Conservation (phyloP, 1,140 invertebrate genomes). For the Penaeus indicus region DNA sequence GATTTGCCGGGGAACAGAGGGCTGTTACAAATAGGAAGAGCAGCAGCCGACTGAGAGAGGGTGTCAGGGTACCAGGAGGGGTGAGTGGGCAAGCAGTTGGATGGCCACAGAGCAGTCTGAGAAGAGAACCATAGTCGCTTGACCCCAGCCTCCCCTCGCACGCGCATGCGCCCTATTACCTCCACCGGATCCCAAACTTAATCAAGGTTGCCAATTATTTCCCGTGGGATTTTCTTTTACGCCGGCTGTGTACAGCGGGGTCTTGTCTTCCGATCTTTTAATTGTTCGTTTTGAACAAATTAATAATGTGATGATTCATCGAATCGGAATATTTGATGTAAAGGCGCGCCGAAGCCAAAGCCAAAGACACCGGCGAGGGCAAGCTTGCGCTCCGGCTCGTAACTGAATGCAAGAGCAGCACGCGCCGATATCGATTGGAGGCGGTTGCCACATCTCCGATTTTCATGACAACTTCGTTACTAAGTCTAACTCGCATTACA, state of each 20-base stretch:
- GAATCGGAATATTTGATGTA: too few species aligned
- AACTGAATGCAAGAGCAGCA: slow-evolving; percentile 56
- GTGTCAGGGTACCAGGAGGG: slow-evolving; percentile 24
- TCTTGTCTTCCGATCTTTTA: too few species aligned
- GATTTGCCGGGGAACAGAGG: background rate
- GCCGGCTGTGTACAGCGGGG: too few species aligned
- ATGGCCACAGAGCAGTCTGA: slow-evolving; percentile 61
- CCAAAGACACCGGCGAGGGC: background rate
- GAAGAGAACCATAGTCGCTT: slow-evolving; percentile 62
- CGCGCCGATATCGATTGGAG: slow-evolving; percentile 47
- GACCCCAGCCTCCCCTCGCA: slow-evolving; percentile 59
- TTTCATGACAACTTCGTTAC: background rate
- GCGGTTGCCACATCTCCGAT: slow-evolving; percentile 44
- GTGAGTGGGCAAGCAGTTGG: slow-evolving; percentile 58
- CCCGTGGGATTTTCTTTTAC: too few species aligned
- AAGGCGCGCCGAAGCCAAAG: slow-evolving; percentile 19
- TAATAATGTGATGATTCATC: too few species aligned
- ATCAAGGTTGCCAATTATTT: too few species aligned
- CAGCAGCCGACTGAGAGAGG: slow-evolving; percentile 7
- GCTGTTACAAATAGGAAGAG: slow-evolving; percentile 1
- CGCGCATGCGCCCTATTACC: slow-evolving; percentile 47
- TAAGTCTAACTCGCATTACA: background rate
- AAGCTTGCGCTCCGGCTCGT: slow-evolving; percentile 25
- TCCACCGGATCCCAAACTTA: background rate
- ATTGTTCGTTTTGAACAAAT: too few species aligned